A percentile compares a stretch with the other conserved stretches of the same genome.
Evolutionary conservation across 2,113 vertebrate genomes (phyloP).

Genomic region (Gadus macrocephalus): DNA sequence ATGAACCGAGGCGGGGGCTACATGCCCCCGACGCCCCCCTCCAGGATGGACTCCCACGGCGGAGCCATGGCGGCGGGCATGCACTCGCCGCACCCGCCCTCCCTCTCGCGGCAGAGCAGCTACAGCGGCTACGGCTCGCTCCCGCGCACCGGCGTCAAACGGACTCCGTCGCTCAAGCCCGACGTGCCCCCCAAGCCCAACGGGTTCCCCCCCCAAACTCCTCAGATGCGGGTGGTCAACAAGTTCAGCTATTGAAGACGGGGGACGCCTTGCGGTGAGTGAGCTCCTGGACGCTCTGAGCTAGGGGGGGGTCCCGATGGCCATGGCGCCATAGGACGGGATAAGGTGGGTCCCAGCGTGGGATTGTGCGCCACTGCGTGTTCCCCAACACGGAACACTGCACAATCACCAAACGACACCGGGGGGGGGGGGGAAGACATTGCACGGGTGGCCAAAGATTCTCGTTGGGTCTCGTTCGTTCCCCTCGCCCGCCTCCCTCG

Average conservation of each 20-base stretch:
- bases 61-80: conserved; percentile 76
- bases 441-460: conserved; percentile 85
- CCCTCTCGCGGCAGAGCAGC: conserved; percentile 90
- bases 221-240: conserved; percentile 90
- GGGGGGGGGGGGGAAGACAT: conserved; percentile 68
- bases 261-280: conserved; percentile 47
- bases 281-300: conserved; percentile 61
- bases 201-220: conserved; percentile 86
- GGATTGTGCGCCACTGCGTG: conserved; percentile 55
- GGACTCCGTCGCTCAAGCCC: conserved; percentile 94
- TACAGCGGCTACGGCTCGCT: conserved; percentile 93
- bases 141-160: conserved; percentile 91
- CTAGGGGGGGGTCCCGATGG: conserved; percentile 37
- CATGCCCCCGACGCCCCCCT: conserved; percentile 81
- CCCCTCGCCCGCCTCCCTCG: conserved; percentile 62
- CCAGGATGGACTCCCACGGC: conserved; percentile 93
- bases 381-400: conserved; percentile 53
- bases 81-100: conserved; percentile 84
- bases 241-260: conserved; percentile 91
- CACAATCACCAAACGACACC: conserved; percentile 49
- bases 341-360: conserved; percentile 43
- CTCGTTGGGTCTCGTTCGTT: conserved; percentile 72
- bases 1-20: conserved; percentile 86
- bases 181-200: conserved; percentile 97
- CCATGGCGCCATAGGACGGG: conserved; percentile 34